Evolutionary conservation across 2,113 vertebrate genomes (phyloP).

Genomic region (Tamias sibiricus): DNA sequence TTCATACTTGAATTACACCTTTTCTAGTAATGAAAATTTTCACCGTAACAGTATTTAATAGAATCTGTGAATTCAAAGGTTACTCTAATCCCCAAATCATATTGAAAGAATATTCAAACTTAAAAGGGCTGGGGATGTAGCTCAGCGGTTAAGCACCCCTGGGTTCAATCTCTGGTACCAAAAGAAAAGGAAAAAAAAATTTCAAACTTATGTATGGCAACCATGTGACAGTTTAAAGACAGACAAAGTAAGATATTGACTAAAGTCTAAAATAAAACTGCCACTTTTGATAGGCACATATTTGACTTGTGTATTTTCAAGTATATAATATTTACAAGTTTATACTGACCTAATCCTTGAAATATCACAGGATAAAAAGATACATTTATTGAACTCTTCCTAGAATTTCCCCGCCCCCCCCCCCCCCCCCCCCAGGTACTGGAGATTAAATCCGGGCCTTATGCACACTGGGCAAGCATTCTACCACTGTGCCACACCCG

Average conservation of each 20-base stretch:
- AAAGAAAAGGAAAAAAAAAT: too few species aligned
- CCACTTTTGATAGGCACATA: background rate
- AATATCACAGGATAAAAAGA: background rate
- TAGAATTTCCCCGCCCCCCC: background rate
- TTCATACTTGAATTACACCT: background rate
- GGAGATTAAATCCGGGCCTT: too few species aligned
- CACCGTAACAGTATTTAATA: background rate
- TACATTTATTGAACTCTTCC: background rate
- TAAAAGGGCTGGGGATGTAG: background rate
- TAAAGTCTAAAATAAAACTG: slow-evolving; percentile 50
- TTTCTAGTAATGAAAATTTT: slow-evolving; percentile 15
- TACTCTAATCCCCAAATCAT: background rate
- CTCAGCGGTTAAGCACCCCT: too few species aligned
- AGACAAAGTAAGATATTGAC: slow-evolving; percentile 14
- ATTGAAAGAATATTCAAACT: slow-evolving; percentile 32
- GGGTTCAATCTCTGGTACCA: too few species aligned
- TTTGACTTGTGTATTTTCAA: slow-evolving; percentile 8
- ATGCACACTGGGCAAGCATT: too few species aligned
- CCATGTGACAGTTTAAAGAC: background rate
- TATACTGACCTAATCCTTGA: slow-evolving; percentile 52
- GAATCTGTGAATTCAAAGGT: background rate
- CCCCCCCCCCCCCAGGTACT: too few species aligned
- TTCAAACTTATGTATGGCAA: background rate
- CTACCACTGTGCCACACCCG: too few species aligned
- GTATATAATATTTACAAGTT: background rate